A percentile compares a stretch with the other conserved stretches of the same genome.
These are phyloP conservation scores for Philopotamus ludificatus DNA, from an alignment of 1,140 invertebrate genomes.

Conservation along the genomic window DNA sequence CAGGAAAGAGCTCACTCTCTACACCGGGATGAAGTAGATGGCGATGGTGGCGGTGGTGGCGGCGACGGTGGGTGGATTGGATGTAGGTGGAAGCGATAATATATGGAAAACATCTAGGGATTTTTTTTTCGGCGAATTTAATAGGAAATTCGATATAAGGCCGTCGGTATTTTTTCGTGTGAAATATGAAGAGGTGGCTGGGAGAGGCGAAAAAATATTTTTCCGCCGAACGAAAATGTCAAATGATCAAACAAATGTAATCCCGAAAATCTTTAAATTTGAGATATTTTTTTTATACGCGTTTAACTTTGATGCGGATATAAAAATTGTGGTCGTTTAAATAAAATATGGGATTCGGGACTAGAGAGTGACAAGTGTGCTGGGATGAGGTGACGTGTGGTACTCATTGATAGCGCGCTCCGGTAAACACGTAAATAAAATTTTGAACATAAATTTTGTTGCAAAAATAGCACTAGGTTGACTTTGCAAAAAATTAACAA, in stretches of 20 bases:
- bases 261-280: no score
- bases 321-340: no score
- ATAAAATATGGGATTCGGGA: no score
- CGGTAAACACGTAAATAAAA: no score
- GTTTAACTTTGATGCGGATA: no score
- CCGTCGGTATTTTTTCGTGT: neutral
- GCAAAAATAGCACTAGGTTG: no score
- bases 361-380: no score
- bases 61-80: no score
- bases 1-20: neutral
- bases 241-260: neutral
- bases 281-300: neutral
- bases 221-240: neutral
- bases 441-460: no score
- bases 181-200: neutral
- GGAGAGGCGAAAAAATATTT: neutral
- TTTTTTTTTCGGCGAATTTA: conserved; percentile 14
- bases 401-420: no score
- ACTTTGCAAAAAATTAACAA: no score
- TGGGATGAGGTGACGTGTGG: no score
- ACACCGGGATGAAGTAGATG: neutral
- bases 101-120: neutral
- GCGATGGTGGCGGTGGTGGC: neutral
- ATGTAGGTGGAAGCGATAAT: conserved; percentile 5
- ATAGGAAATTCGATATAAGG: conserved; percentile 13